phyloP scores from a whole-genome alignment of 2,888 invertebrate species.

The Cancer borealis region DNA sequence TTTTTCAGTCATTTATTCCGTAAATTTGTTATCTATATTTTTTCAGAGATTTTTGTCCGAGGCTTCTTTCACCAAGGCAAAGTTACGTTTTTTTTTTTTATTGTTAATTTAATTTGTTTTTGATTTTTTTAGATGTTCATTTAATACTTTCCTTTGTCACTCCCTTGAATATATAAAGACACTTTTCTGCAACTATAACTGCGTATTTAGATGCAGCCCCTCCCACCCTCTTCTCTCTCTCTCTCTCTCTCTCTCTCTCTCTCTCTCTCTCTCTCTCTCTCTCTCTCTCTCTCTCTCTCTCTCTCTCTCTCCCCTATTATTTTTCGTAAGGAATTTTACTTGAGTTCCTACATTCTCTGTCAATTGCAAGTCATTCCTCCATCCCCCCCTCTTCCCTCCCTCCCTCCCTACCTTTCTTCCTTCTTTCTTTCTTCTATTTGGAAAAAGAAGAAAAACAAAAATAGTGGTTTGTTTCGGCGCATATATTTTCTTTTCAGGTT shows the following conservation, averaged over 20 bases:
- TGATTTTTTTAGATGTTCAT: background rate
- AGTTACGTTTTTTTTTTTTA: background rate
- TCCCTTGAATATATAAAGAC: too few relatives aligned
- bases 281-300: background rate
- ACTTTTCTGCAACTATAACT: too few relatives aligned
- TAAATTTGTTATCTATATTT: background rate
- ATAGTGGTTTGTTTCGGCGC: too few relatives aligned
- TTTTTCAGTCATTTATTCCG: too few relatives aligned
- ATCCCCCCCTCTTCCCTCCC: too few relatives aligned
- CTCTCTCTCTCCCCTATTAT: background rate
- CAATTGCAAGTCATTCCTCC: background rate
- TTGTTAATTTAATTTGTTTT: background rate
- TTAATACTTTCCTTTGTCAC: too few relatives aligned
- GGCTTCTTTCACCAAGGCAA: background rate
- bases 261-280: background rate
- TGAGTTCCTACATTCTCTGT: too few relatives aligned
- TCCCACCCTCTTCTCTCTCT: background rate
- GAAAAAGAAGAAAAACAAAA: too few relatives aligned
- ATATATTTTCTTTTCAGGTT: too few relatives aligned
- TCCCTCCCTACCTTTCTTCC: background rate
- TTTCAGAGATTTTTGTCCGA: background rate
- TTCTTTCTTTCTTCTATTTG: background rate
- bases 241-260: conserved; percentile 24
- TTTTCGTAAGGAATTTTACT: too few relatives aligned
- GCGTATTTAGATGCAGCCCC: too few relatives aligned